Conservation (phyloP, 2,113 vertebrate species). For the Myiopsitta monachus region DNA sequence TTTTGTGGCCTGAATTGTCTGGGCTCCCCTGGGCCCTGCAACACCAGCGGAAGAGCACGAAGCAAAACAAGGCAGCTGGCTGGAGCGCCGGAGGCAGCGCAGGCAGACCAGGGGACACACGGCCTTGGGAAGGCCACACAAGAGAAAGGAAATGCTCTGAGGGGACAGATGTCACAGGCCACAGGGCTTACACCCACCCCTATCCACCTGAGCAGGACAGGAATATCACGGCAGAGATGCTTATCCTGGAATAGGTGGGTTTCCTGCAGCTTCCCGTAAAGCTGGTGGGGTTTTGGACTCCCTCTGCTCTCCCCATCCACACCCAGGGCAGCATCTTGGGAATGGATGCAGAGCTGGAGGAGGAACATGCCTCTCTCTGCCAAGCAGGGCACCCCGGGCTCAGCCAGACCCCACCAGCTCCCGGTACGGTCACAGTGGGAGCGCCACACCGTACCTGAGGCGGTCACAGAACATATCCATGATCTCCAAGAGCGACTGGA, state of each 20-base stretch:
- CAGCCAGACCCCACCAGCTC: rapidly evolving
- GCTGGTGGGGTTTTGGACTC: not conserved
- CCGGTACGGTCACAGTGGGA: not conserved
- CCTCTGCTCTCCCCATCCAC: not conserved
- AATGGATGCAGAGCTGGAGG: rapidly evolving
- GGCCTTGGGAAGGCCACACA: not conserved
- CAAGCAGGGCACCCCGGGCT: rapidly evolving
- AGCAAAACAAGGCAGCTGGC: constrained; percentile 42
- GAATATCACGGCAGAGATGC: rapidly evolving
- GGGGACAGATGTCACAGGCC: not conserved
- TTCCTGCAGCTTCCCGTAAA: not conserved
- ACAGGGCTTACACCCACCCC: not conserved
- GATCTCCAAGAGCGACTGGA: constrained; percentile 91
- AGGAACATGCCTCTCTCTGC: not conserved
- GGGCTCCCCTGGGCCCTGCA: constrained; percentile 35
- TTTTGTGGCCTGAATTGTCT: constrained; percentile 53
- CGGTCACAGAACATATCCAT: constrained; percentile 97
- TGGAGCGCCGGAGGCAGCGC: not conserved
- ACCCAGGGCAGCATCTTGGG: not conserved
- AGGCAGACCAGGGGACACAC: not conserved
- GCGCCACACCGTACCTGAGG: constrained; percentile 79
- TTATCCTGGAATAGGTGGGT: not conserved
- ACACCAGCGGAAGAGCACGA: constrained; percentile 47
- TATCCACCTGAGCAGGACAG: not conserved
- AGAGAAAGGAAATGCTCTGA: not conserved